Conservation (phyloP, 2,888 invertebrate genomes). For the Torymus texanus region DNA sequence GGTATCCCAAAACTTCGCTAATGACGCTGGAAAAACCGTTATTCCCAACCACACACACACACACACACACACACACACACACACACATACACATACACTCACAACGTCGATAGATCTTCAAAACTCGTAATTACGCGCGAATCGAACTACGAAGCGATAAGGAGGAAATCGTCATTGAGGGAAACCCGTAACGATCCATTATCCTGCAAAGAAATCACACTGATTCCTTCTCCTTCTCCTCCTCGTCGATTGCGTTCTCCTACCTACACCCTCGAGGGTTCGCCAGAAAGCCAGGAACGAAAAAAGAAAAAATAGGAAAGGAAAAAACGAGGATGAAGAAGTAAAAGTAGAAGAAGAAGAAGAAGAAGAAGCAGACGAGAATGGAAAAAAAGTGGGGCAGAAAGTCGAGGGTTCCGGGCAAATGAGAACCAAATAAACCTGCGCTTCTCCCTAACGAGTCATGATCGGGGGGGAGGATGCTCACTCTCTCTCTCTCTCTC, state of each 20-base stretch:
- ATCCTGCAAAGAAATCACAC: conserved; percentile 22
- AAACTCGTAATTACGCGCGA: conserved; percentile 28
- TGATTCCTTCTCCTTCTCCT: conserved; percentile 1
- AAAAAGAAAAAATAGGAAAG: too few relatives aligned
- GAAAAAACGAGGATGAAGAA: too few relatives aligned
- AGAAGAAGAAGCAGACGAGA: conserved; percentile 1
- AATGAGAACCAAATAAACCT: conserved; percentile 54
- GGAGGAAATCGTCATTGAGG: conserved; percentile 38
- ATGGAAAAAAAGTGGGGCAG: conserved; percentile 26
- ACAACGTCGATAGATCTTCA: not conserved
- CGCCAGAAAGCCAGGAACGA: too few relatives aligned
- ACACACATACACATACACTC: not conserved
- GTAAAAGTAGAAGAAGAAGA: too few relatives aligned
- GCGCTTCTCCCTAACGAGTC: conserved; percentile 37
- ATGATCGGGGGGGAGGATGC: conserved; percentile 47
- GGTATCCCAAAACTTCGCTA: conserved; percentile 27
- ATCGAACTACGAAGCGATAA: conserved; percentile 10
- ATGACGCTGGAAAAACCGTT: conserved; percentile 34
- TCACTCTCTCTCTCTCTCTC: conserved; percentile 4
- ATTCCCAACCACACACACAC: not conserved
- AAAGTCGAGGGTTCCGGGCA: conserved; percentile 29
- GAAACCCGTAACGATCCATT: conserved; percentile 37
- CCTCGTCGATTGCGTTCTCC: too few relatives aligned
- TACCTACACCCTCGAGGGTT: too few relatives aligned
- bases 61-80: not conserved